These are phyloP conservation scores for Dioctria linearis DNA, from an alignment of 2,888 invertebrate genomes.

Conservation along the genomic window DNA sequence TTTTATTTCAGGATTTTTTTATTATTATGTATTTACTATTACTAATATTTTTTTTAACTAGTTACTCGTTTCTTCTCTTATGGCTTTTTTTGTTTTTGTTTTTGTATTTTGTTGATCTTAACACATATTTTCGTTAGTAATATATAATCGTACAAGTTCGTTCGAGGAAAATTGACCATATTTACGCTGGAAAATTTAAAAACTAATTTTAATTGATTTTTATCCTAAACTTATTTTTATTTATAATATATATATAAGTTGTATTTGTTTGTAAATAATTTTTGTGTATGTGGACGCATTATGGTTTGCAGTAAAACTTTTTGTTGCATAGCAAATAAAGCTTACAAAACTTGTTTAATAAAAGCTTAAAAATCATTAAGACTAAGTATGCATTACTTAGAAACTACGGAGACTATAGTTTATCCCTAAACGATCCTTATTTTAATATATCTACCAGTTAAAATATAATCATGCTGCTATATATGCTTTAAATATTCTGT, in stretches of 20 bases:
- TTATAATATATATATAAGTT: no score
- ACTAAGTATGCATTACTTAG: no score
- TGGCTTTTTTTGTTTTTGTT: not conserved
- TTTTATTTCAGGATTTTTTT: slow-evolving; percentile 8
- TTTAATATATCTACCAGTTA: no score
- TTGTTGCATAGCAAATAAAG: not conserved
- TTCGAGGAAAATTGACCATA: slow-evolving; percentile 35
- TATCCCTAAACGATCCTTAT: no score
- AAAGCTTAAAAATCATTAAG: no score
- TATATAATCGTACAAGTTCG: not conserved
- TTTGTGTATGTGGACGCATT: slow-evolving; percentile 33
- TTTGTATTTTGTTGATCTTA: no score
- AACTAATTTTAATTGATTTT: slow-evolving; percentile 23
- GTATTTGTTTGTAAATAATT: not conserved
- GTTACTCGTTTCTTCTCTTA: no score
- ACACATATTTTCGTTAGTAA: no score
- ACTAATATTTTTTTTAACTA: slow-evolving; percentile 15
- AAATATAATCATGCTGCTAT: no score
- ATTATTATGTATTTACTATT: slow-evolving; percentile 5
- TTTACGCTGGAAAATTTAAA: slow-evolving; percentile 16
- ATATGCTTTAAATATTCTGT: no score
- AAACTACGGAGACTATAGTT: no score
- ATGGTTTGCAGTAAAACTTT: not conserved
- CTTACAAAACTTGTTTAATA: not conserved
- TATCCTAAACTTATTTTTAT: slow-evolving; percentile 1